Percentiles rank a stretch among this genome's conserved stretches.
These are phyloP conservation scores for Corynorhinus townsendii DNA, from an alignment of 2,113 vertebrate species.

Conservation along the genomic window DNA sequence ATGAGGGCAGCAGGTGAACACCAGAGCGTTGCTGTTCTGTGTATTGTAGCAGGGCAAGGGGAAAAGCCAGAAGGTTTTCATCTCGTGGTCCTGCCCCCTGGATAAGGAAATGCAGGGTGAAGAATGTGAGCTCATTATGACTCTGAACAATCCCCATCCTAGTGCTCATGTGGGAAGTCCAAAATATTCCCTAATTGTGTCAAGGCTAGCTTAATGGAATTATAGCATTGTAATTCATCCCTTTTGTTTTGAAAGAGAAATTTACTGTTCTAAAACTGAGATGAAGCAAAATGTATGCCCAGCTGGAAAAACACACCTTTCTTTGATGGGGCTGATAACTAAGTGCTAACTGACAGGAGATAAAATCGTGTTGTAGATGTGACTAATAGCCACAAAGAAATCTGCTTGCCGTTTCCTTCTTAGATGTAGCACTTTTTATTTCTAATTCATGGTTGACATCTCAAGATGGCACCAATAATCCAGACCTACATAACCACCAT, in stretches of 20 bases:
- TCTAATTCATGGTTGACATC: background rate
- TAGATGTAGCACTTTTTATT: background rate
- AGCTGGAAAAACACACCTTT: background rate
- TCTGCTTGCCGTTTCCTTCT: background rate
- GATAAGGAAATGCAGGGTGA: background rate
- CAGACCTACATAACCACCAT: background rate
- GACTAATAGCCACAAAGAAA: background rate
- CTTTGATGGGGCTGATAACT: background rate
- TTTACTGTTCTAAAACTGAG: background rate
- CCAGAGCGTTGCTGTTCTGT: background rate
- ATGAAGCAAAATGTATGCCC: background rate
- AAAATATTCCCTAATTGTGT: background rate
- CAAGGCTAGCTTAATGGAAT: background rate
- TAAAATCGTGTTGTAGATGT: background rate
- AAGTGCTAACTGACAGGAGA: background rate
- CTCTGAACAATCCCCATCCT: background rate
- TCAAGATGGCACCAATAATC: background rate
- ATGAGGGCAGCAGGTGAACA: background rate
- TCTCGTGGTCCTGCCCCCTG: background rate
- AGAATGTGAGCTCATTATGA: background rate
- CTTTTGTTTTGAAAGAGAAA: constrained; percentile 29
- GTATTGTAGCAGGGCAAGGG: background rate
- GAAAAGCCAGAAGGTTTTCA: background rate
- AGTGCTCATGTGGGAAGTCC: background rate
- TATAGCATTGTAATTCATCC: background rate